Conservation (phyloP, 1,140 invertebrate species). For the Harpegnathos saltator region DNA sequence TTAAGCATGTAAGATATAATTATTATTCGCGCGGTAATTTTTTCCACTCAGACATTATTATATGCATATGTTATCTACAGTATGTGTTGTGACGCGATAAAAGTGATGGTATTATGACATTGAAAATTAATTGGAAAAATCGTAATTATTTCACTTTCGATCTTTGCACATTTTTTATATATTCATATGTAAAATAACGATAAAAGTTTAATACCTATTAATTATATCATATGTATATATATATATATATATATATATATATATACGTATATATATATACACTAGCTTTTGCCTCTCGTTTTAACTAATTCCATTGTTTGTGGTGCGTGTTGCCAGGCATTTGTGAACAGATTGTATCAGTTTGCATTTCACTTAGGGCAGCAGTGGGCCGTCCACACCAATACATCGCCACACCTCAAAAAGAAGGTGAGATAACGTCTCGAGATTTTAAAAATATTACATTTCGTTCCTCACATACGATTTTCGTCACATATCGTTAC, state of each 20-base stretch:
- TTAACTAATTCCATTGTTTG: conserved; percentile 85
- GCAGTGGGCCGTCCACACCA: conserved; percentile 91
- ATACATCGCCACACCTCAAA: conserved; percentile 88
- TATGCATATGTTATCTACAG: background rate
- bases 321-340: conserved; percentile 86
- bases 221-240: too few relatives aligned
- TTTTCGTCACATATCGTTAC: background rate
- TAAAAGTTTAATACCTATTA: conserved; percentile 42
- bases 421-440: conserved; percentile 87
- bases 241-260: too few relatives aligned
- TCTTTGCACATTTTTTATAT: background rate
- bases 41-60: background rate
- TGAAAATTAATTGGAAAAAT: conserved; percentile 14
- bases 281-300: conserved; percentile 79
- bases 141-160: background rate
- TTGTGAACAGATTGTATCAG: conserved; percentile 89
- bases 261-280: too few relatives aligned
- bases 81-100: background rate
- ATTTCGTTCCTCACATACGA: background rate
- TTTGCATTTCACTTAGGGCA: conserved; percentile 93
- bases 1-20: conserved; percentile 6
- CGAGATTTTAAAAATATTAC: conserved; percentile 24
- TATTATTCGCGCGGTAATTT: background rate
- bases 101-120: background rate
- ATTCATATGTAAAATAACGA: conserved; percentile 30